A percentile compares a stretch with the other conserved stretches of the same genome.
These are phyloP conservation scores for Lutjanus erythropterus DNA, from an alignment of 2,113 vertebrate genomes.

Conservation along the genomic window DNA sequence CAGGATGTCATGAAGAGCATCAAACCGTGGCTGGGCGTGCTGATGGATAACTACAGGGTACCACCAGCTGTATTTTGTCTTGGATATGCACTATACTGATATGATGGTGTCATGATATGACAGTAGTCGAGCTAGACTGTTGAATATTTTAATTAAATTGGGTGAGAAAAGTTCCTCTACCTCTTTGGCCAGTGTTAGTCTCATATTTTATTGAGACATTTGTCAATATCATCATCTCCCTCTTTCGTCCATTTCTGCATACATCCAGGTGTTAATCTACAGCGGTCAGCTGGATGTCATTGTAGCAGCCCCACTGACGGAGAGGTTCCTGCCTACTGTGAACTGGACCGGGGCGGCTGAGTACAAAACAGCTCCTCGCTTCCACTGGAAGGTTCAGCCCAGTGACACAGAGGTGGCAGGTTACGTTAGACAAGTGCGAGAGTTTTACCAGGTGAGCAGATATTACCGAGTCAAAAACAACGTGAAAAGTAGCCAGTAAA, in stretches of 20 bases:
- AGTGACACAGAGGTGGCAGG: constrained; percentile 89
- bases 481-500: background rate
- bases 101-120: background rate
- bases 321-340: constrained; percentile 87
- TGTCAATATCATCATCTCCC: background rate
- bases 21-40: constrained; percentile 89
- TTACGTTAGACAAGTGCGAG: constrained; percentile 86
- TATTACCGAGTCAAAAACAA: rapidly evolving
- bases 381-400: constrained; percentile 88
- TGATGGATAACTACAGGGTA: constrained; percentile 93
- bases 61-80: background rate
- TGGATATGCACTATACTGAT: background rate
- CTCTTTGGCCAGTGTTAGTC: background rate
- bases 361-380: constrained; percentile 79
- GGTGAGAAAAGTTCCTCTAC: background rate
- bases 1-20: constrained; percentile 89
- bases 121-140: background rate
- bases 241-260: background rate
- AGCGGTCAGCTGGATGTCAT: constrained; percentile 92
- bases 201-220: background rate
- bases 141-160: background rate
- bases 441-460: constrained; percentile 88
- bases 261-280: constrained; percentile 88
- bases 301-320: constrained; percentile 88
- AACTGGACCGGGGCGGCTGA: constrained; percentile 85